Percentiles rank a stretch among this genome's conserved stretches.
phyloP scores from a whole-genome alignment of 2,113 vertebrate species.

The Bucco capensis region DNA sequence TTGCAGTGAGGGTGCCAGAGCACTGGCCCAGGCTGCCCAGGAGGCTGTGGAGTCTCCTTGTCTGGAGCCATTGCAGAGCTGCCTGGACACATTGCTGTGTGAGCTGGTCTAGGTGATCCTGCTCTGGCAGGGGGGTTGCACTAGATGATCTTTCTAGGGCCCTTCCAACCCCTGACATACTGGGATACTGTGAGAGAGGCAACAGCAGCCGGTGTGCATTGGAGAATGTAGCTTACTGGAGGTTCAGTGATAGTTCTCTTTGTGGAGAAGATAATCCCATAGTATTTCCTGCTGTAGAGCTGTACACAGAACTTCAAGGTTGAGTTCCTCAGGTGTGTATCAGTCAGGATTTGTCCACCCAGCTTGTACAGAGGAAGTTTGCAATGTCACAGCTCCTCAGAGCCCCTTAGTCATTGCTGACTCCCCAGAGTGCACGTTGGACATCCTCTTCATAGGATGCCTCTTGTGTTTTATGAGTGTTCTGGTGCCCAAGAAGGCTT shows the following conservation, averaged over 20 bases:
- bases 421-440: background rate
- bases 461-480: background rate
- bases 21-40: too few relatives aligned
- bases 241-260: background rate
- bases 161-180: too few relatives aligned
- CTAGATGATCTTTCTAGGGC: too few relatives aligned
- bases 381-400: background rate
- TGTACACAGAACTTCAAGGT: background rate
- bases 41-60: too few relatives aligned
- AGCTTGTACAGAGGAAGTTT: background rate
- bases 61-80: too few relatives aligned
- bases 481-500: background rate
- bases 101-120: too few relatives aligned
- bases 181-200: too few relatives aligned
- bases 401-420: background rate
- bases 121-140: too few relatives aligned
- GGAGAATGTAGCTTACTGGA: background rate
- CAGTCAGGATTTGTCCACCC: background rate
- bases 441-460: background rate
- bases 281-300: background rate
- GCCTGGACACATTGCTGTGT: too few relatives aligned
- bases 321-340: background rate
- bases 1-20: too few relatives aligned
- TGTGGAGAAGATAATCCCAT: rapidly evolving
- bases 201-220: background rate